A percentile compares a stretch with the other conserved stretches of the same genome.
Evolutionary conservation across 1,140 invertebrate genomes (phyloP).

Genomic region (Drosophila sp.): DNA sequence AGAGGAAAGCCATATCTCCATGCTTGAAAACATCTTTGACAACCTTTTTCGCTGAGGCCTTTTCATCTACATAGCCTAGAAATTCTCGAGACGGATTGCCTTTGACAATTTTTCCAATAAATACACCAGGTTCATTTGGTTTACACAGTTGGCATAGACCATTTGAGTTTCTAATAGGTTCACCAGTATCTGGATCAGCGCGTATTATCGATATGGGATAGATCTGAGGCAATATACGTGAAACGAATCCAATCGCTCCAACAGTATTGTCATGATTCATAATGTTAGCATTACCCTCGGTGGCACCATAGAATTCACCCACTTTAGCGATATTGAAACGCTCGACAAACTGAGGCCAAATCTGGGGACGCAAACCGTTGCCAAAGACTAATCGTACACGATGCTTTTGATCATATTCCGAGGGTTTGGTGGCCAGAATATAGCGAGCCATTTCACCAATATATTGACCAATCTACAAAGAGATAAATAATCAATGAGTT

Average conservation of each 20-base stretch:
- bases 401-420: slow-evolving; percentile 91
- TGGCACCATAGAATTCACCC: slow-evolving; percentile 98
- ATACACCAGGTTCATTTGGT: slow-evolving; percentile 95
- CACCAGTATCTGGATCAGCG: slow-evolving; percentile 92
- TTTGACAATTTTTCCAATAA: slow-evolving; percentile 97
- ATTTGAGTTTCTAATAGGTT: slow-evolving; percentile 89
- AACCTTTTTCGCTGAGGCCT: slow-evolving; percentile 96
- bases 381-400: slow-evolving; percentile 94
- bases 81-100: slow-evolving; percentile 92
- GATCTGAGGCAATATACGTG: slow-evolving; percentile 90
- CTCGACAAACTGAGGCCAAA: slow-evolving; percentile 96
- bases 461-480: slow-evolving; percentile 88
- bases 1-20: slow-evolving; percentile 95
- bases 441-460: slow-evolving; percentile 99
- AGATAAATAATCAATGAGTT: neutral
- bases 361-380: slow-evolving; percentile 96
- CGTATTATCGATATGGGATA: slow-evolving; percentile 96
- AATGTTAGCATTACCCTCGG: slow-evolving; percentile 98
- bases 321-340: slow-evolving; percentile 94
- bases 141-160: slow-evolving; percentile 90
- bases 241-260: slow-evolving; percentile 97
- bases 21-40: slow-evolving; percentile 93
- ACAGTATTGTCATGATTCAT: slow-evolving; percentile 96
- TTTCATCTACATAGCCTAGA: slow-evolving; percentile 96
- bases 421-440: slow-evolving; percentile 93